Base-by-base conservation (phyloP, 2,888 invertebrate genomes). In the Icerya purchasi region DNA sequence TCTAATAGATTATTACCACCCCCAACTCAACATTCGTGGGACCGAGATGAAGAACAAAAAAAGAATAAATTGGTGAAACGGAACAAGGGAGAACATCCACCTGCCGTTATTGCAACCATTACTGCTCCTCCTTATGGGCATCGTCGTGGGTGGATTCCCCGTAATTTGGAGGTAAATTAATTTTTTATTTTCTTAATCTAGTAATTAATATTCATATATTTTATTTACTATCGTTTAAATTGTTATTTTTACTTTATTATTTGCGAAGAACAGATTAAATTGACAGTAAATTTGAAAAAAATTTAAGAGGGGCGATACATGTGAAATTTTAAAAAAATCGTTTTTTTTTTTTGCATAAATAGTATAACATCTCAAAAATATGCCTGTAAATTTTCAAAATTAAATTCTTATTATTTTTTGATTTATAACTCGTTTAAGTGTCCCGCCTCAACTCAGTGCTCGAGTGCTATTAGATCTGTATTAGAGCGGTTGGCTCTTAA, bases 121-220 rank as follows among this genome's bases (percentile, higher is more conserved):
- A 84, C 84, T 64, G 83, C 86, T 2, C 94, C 94, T 0, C 92
- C 94, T 0, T 98, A 98, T 74, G 93, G 96, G 0, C 87, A 91
- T 68, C 79, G 98, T 65, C 83, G 84, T 73, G 91, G 90, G 67
- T 98, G 93, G 91, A 78, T 93, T 8, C 97, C 98, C 0, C 75
- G 96, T 56, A 78, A 76, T 56, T 80, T 82, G 57, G 87, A 81
- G 67, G 79, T 79, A 68, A 66, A 65, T 59, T 22, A 24, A 50
- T 24, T 23, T 55, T 25, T 61, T n/a, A n/a, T n/a, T n/a, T n/a
- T n/a, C n/a, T n/a, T n/a, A n/a, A 59, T 56, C 14, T 52, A 20
- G 14, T 21, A 18, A 10, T 59, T 22, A 25, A 49, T 20, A 3
- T n/a, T 19, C 20, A 36, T 23, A 18, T 53, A 1, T 50, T 24